Base-by-base conservation (phyloP, 2,113 vertebrate species). In the Dicaeum eximium region DNA sequence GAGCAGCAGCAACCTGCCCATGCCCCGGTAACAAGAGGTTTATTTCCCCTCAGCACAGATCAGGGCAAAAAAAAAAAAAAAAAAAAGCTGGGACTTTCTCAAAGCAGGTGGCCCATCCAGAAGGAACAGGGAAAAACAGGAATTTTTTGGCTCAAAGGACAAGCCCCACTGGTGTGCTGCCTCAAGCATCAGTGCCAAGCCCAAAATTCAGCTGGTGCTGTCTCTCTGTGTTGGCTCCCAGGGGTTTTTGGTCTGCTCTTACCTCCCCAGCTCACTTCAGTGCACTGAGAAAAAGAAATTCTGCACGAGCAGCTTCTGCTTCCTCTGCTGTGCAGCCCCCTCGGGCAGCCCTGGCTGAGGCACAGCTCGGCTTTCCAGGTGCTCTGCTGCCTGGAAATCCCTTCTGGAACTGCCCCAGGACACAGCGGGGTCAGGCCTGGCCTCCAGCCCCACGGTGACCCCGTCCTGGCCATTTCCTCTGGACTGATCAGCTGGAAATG, bases 401-500 rank as follows among this genome's bases (percentile, higher is more conserved):
- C 21, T 91, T 86, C 92, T 69, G 86, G 93, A 95, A 92, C 38
- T 45, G 27, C 91, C 75, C n/a, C 7, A 35, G 91, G 40, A 75
- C 80, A 89, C 27, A 2, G 3, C 3, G 7, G 53, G 93, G 74
- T 75, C 93, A 72, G 23, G 4, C 38, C 40, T 1, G 66, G 81
- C 30, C 78, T 12, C 7, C 69, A 45, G 85, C 82, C 88, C 91
- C 3, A 7, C 7, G 0, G 14, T 60, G 57, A 88, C 74, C 91
- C 70, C 16, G 40, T 24, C 37, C 2, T 1, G 31, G 71, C 8
- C 1, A 1, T 7, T 10, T 5, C 48, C 61, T 18, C 23, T 0
- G 37, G 8, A 1, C 9, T 5, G 2, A 13, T 1, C 1, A 0
- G 1, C 83, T 9, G 14, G 23, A 6, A 7, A 11, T 18, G 2